A percentile compares a stretch with the other conserved stretches of the same genome.
Conservation (phyloP, 2,888 invertebrate species). For the Drosophila subquinaria region DNA sequence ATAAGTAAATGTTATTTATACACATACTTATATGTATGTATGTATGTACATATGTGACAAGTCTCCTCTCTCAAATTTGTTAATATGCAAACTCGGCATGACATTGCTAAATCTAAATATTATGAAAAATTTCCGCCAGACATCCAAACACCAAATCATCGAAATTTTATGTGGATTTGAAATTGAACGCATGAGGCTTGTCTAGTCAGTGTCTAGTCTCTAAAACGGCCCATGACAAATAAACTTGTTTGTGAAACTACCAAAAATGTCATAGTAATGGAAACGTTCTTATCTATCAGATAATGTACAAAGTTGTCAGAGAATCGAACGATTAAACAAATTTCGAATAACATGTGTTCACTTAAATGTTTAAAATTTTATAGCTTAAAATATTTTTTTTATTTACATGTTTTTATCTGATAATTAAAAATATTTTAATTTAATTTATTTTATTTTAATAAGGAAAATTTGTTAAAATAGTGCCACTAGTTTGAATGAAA, state of each 20-base stretch:
- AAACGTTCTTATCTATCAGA: constrained; percentile 5
- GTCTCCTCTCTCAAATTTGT: not conserved
- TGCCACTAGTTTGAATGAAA: no score
- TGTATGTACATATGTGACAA: not conserved
- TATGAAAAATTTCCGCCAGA: constrained; percentile 32
- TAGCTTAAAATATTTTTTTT: not conserved
- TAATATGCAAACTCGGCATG: constrained; percentile 22
- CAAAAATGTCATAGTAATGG: constrained; percentile 2
- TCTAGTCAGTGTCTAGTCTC: constrained; percentile 20
- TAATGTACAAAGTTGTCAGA: not conserved
- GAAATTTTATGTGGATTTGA: not conserved
- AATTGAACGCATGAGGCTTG: constrained; percentile 13
- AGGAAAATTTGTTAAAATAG: not conserved
- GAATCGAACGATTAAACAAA: not conserved
- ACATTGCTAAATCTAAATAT: constrained; percentile 11
- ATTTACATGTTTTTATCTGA: not conserved
- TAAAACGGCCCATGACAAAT: not conserved
- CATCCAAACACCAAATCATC: not conserved
- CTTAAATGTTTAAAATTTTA: not conserved
- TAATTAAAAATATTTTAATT: not conserved
- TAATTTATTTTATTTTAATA: not conserved
- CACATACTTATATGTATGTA: no score
- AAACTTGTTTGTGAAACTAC: constrained; percentile 8
- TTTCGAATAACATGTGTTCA: not conserved
- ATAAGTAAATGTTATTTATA: not conserved